Conservation (phyloP, 1,140 invertebrate genomes). For the Ips nitidus region DNA sequence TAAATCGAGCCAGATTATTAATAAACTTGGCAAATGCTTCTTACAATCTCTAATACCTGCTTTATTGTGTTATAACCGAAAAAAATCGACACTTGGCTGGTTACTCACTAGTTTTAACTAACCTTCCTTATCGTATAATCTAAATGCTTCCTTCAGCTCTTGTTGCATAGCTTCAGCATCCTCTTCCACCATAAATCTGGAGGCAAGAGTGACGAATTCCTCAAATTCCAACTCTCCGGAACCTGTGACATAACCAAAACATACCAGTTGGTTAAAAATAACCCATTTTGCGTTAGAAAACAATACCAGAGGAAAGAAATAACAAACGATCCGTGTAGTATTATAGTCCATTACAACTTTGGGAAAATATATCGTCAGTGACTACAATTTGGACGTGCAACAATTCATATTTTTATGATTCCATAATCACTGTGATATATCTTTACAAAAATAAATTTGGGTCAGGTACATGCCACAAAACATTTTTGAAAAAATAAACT, state of each 20-base stretch:
- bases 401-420: no score
- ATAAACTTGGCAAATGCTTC: neutral
- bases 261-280: neutral
- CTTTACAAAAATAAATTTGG: no score
- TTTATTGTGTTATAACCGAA: no score
- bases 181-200: conserved; percentile 79
- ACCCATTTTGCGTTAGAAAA: neutral
- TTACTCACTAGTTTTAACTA: conserved; percentile 21
- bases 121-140: conserved; percentile 85
- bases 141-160: conserved; percentile 86
- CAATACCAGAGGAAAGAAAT: neutral
- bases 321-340: neutral
- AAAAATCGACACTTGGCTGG: neutral
- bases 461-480: no score
- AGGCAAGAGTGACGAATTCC: conserved; percentile 82
- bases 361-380: neutral
- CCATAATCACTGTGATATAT: no score
- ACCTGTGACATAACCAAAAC: conserved; percentile 6
- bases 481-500: no score
- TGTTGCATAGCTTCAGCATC: conserved; percentile 83
- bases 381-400: no score
- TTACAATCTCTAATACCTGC: neutral
- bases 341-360: neutral
- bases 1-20: neutral
- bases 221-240: conserved; percentile 87